These are phyloP conservation scores for Martes martes DNA, from an alignment of 2,113 vertebrate genomes.

Conservation along the genomic window DNA sequence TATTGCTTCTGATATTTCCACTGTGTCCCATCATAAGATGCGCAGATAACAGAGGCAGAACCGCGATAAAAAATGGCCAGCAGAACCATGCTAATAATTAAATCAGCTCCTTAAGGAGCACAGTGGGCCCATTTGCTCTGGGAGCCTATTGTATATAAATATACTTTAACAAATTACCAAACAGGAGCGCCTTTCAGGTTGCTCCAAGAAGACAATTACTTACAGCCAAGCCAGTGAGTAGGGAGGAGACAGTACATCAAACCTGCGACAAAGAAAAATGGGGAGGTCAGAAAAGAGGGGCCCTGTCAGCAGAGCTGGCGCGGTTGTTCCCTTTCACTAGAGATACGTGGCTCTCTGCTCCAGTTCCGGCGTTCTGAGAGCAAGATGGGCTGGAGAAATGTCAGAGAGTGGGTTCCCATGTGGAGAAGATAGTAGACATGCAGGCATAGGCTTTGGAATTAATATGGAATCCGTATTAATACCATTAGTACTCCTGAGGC, in stretches of 20 bases:
- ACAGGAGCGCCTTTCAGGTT: neutral
- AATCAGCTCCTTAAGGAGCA: neutral
- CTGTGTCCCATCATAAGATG: neutral
- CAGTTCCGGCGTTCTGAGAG: neutral
- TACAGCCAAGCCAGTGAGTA: neutral
- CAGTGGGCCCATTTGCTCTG: neutral
- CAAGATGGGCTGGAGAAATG: neutral
- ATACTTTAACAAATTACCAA: conserved; percentile 37
- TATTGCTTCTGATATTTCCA: conserved; percentile 16
- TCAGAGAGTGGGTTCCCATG: neutral
- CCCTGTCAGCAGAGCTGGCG: neutral
- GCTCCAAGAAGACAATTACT: conserved; percentile 18
- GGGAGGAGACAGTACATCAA: neutral
- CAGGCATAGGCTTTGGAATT: neutral
- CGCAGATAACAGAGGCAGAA: neutral
- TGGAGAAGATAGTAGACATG: neutral
- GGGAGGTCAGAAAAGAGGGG: neutral
- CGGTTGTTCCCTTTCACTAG: neutral
- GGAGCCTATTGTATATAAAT: conserved; percentile 7
- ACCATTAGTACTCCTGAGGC: neutral
- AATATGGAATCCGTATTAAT: neutral
- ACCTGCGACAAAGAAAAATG: neutral
- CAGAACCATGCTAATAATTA: conserved; percentile 13
- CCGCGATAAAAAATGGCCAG: neutral
- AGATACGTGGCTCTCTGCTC: neutral